These are phyloP conservation scores for Papilio helenus DNA, from an alignment of 1,140 invertebrate species.

Conservation along the genomic window DNA sequence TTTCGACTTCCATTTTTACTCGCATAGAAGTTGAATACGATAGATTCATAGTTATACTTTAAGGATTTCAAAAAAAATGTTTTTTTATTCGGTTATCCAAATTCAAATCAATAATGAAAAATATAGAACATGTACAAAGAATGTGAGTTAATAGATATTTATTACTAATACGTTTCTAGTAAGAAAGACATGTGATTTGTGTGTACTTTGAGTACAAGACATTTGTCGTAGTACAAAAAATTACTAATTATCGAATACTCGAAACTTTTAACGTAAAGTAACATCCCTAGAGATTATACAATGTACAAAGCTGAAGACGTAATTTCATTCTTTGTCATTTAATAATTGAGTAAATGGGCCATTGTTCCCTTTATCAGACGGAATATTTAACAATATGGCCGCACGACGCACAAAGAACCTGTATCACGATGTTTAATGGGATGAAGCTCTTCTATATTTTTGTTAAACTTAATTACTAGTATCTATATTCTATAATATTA, in stretches of 20 bases:
- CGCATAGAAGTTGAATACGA: no score
- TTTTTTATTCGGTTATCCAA: no score
- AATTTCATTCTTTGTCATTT: conserved; percentile 25
- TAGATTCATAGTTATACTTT: no score
- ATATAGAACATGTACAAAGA: no score
- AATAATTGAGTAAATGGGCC: conserved; percentile 28
- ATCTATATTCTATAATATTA: no score
- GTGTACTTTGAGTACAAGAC: no score
- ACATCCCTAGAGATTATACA: background rate
- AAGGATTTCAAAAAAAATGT: no score
- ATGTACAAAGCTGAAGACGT: background rate
- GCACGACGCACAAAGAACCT: background rate
- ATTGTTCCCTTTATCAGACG: conserved; percentile 19
- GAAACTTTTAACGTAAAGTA: background rate
- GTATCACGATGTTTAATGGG: background rate
- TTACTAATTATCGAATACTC: background rate
- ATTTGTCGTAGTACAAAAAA: background rate
- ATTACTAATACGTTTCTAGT: no score
- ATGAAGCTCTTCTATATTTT: background rate
- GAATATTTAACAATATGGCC: conserved; percentile 25
- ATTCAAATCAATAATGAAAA: no score
- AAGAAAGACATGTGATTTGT: no score
- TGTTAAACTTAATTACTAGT: background rate
- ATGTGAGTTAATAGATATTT: no score
- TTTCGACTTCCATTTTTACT: no score